A percentile compares a stretch with the other conserved stretches of the same genome.
Evolutionary conservation across 1,140 invertebrate species (phyloP).

Genomic region (Drosophila triauraria): DNA sequence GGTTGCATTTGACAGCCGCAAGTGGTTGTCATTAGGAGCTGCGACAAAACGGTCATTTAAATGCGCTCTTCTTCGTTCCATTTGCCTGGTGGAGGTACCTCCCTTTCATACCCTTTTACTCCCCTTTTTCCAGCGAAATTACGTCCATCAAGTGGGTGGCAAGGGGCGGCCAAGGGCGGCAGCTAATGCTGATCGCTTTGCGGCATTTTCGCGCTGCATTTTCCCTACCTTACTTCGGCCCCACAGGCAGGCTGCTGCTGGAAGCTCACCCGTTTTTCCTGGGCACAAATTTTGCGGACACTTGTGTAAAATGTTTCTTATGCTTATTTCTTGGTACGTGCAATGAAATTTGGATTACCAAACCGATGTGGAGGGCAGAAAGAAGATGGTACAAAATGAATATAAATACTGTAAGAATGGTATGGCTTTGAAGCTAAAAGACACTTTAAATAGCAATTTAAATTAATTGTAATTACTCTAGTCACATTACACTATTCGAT

Average conservation of each 20-base stretch:
- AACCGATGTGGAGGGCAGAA: conserved; percentile 12
- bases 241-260: neutral
- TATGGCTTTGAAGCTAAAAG: neutral
- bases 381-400: neutral
- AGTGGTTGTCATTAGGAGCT: conserved; percentile 78
- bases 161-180: neutral
- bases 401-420: conserved; percentile 1
- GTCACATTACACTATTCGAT: neutral
- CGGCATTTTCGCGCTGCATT: conserved; percentile 65
- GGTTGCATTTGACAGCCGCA: conserved; percentile 82
- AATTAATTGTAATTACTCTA: neutral
- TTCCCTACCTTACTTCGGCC: neutral
- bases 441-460: neutral
- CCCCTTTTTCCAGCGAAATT: conserved; percentile 53
- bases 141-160: conserved; percentile 73
- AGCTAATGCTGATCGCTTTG: conserved; percentile 73
- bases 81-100: conserved; percentile 5
- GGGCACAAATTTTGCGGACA: conserved; percentile 53
- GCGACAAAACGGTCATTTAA: conserved; percentile 78
- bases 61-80: conserved; percentile 65
- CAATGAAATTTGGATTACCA: conserved; percentile 34
- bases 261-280: conserved; percentile 18
- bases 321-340: conserved; percentile 70
- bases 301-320: conserved; percentile 54
- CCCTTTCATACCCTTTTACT: conserved; percentile 9